Evolutionary conservation across 2,113 vertebrate genomes (phyloP), one percentile per base, ranked within the genome.

Genomic region (Serilophus lunatus): DNA sequence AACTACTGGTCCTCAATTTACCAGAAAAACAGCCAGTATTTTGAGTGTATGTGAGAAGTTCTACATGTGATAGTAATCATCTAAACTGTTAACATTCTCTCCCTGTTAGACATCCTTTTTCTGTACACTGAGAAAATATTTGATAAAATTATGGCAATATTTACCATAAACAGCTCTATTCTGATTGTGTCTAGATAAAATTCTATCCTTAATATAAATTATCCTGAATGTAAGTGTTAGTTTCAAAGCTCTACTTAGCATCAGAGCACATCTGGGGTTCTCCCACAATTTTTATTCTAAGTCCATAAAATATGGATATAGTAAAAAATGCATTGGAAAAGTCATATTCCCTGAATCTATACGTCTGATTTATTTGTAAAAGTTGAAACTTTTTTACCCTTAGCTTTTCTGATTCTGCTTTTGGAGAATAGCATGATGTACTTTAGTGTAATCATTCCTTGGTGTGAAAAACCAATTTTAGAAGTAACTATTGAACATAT

Each of bases 291-390:
- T 93, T 77, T 82, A 28, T 50, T 80, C 68, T 83, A 35, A 3
- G 1, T 56, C 8, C 35, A 59, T 60, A 86, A 88, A 90, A 65
- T 70, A 74, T 40, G 22, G 6, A 63, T 86, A 35, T 81, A 86
- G 90, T 88, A 74, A 50, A 66, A 90, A 95, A 94, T 92, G 40
- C 29, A 70, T 92, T 92, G 91, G 45, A 68, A 76, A 76, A 80
- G 17, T 44, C 5, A 0, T 53, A 76, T 82, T 45, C 82, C n/a
- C 31, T 86, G 47, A 63, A 31, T 74, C 40, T 80, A 1, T 69
- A 69, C 26, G 29, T 15, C 10, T 88, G 75, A 56, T 81, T 93
- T 47, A 20, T 47, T 22, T 47, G 45, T 47, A 47, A 47, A 82
- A 82, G 29, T 61, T 88, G 45, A 59, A 88, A 60, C 12, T 81